Evolutionary conservation across 64 coral and sea anemone genomes (phyloP), one percentile per base, ranked within the genome.

Genomic region (Pocillopora damicornis): DNA sequence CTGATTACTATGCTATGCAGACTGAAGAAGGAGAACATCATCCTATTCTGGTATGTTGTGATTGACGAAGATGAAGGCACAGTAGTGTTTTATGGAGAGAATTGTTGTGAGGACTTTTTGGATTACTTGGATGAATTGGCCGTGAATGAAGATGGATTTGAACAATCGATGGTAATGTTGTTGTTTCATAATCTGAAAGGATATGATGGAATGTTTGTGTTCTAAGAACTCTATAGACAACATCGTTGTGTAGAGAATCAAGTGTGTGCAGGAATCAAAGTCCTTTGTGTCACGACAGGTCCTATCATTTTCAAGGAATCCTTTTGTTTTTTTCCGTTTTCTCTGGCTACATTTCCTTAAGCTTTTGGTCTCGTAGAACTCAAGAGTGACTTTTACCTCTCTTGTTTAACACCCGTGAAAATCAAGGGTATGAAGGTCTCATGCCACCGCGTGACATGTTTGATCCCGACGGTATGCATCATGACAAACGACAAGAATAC

Each of bases 371-470:
- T 67, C 58, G 22, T 35, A 1, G 64, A 81, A 16, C 26, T 82
- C 56, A 77, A 78, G 22, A 94, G 90, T 30, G 92, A 88, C 2
- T 86, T 59, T 86, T 94, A 22, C 82, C 87, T 15, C 88, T 86
- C 30, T 87, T 86, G 22, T 94, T 94, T 11, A 94, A 94, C 38
- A 94, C 63, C 0, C 13, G 2, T 0, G 38, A 12, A 1, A 15
- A 93, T 17, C 76, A 82, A 76, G 13, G 36, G 1, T 94, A 94
- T 20, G 58, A 75, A 6, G 92, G 88, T 3, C 25, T 65, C 25
- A 75, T 89, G 11, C 63, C 63, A 6, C 63, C 15, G 5, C 1
- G 22, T 18, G 16, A 86, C 9, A 74, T 60, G 16, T 94, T 80
- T 30, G 82, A 73, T 20, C 62, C 72, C 2, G 30, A 79, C 1